A percentile compares a stretch with the other conserved stretches of the same genome.
phyloP scores from a whole-genome alignment of 2,888 invertebrate genomes.

The Drosophila nr. perissopoda region DNA sequence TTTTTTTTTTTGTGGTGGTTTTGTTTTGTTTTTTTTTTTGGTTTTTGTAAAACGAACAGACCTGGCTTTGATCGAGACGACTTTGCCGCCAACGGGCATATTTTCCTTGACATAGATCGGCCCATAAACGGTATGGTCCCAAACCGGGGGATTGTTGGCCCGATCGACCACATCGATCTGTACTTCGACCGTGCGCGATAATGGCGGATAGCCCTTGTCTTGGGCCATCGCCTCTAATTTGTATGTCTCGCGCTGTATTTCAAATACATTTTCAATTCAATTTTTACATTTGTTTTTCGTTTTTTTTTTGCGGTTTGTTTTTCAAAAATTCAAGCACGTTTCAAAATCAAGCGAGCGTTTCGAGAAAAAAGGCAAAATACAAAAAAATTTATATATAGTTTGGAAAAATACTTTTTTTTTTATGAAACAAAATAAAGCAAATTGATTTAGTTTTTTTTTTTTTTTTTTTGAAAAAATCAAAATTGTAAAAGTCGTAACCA shows the following conservation, averaged over 20 bases:
- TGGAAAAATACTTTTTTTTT: conserved; percentile 27
- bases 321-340: conserved; percentile 52
- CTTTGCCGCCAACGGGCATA: conserved; percentile 98
- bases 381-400: conserved; percentile 53
- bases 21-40: conserved; percentile 30
- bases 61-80: conserved; percentile 99
- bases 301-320: conserved; percentile 35
- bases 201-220: conserved; percentile 98
- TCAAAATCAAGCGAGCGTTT: conserved; percentile 72
- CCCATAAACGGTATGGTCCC: conserved; percentile 98
- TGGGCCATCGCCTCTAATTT: conserved; percentile 99
- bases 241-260: conserved; percentile 95
- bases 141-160: conserved; percentile 98
- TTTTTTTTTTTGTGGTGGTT: conserved; percentile 15
- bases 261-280: conserved; percentile 48
- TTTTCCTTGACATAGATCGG: conserved; percentile 99
- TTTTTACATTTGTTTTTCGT: conserved; percentile 6
- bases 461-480: conserved; percentile 30
- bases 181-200: conserved; percentile 98
- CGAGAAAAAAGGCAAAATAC: conserved; percentile 69
- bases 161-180: conserved; percentile 99
- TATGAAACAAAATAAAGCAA: conserved; percentile 33
- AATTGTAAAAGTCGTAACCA: conserved; percentile 39
- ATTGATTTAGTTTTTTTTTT: conserved; percentile 9
- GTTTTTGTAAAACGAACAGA: conserved; percentile 87